Base-by-base conservation (phyloP, 1,140 invertebrate genomes). In the Physella acuta region DNA sequence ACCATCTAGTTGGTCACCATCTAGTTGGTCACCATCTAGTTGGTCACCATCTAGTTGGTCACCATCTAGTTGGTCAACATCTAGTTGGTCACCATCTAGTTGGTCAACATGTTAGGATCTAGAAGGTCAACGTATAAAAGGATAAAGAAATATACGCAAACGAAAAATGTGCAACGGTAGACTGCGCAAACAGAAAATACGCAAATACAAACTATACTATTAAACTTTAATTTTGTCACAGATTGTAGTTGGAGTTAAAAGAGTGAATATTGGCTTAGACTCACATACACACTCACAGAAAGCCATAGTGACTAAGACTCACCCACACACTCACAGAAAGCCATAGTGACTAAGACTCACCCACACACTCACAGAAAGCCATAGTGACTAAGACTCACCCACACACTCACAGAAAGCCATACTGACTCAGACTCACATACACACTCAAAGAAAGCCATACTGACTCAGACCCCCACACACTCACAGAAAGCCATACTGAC, bases 401-500 rank as follows among this genome's bases (percentile, higher is more conserved):
- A 62, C 31, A 62, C 28, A 62, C 33, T 37, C 8, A 62, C 33
- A 62, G 5, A 62, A 20, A 37, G 5, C 17, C 31, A 37, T 62
- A 62, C 20, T 37, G 14, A 62, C 24, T 24, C 33, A 62, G 5
- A 62, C 60, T 37, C n/a, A 62, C 33, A 62, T 39, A 62, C 60
- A 62, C n/a, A 62, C 33, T 37, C 24, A 62, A 31, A 62, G n/a
- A 62, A 20, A 62, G n/a, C 34, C 60, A 62, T 37, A 62, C 33
- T 37, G 5, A 62, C 60, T 37, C 28, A 62, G 17, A 58, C 26
- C 26, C 55, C 26, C 24, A 33, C 28, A 58, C 26, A 58, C 55
- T 28, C 28, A 58, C 28, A 58, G 17, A 58, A 24, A 58, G 3
- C 26, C 26, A 58, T 30, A 58, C 55, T 28, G 17, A 58, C 26